Evolutionary conservation across 2,888 invertebrate genomes (phyloP), one percentile per base, ranked within the genome.

Genomic region (Metallyticus violacea): DNA sequence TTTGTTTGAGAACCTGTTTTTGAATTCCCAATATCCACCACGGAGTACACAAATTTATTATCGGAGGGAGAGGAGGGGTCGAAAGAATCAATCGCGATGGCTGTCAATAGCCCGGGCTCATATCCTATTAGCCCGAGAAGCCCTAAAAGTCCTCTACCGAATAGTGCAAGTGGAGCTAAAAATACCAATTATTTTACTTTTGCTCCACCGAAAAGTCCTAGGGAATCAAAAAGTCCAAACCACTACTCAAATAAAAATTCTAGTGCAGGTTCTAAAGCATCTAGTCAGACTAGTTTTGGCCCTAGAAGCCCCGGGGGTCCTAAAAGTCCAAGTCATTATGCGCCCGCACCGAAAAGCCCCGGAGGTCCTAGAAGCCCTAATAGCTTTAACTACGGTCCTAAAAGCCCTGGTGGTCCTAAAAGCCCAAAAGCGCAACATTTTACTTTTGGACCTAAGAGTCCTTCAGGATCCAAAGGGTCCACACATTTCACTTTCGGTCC

Each of bases 81-180:
- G 40, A 62, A 62, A 22, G 40, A 62, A 62, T 62, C 40, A 62
- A 62, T 62, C 40, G 40, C 40, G 40, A 94, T 94, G 94, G 93
- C 94, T 89, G 93, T 94, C 89, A 94, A 93, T 90, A 94, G 94
- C 89, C 94, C 94, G 5, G 94, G 94, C 89, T 92, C 93, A 89
- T 94, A 93, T 81, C 93, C 93, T 22, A 91, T 93, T 78, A 94
- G 94, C n/a, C 94, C 94, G 6, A 93, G 93, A 90, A 94, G 94
- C 89, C 94, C 94, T 7, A 78, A 78, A 29, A 83, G 83, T 77
- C 83, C 83, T 0, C 6, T 77, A 26, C 83, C 82, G 6, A 77
- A 77, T 2, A 79, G 82, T 26, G 81, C 81, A 30, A 26, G 85
- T n/a, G 78, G 77, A 2, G 79, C 85, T 15, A 87, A 86, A 78